These are phyloP conservation scores for Dynastes tityus DNA, from an alignment of 2,888 invertebrate genomes.

Conservation along the genomic window DNA sequence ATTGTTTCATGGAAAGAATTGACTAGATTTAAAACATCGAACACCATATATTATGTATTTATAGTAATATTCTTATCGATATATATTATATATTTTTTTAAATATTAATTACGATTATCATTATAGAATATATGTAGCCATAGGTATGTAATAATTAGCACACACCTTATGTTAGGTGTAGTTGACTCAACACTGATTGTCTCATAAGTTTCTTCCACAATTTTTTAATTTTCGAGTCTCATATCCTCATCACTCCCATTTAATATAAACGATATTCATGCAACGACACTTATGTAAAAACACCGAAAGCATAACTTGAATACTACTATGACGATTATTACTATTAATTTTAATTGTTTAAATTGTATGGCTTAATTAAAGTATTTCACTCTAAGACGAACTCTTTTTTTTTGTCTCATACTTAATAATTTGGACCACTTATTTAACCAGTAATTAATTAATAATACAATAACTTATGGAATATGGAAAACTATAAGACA, in stretches of 20 bases:
- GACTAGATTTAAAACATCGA: conserved; percentile 45
- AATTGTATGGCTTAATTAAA: not conserved
- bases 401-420: not conserved
- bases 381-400: conserved; percentile 2
- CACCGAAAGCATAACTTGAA: conserved; percentile 27
- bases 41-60: conserved; percentile 29
- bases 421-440: conserved; percentile 30
- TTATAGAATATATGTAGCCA: not conserved
- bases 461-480: no score
- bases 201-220: conserved; percentile 4
- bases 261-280: conserved; percentile 28
- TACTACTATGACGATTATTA: conserved; percentile 17
- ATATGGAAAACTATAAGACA: no score
- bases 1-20: conserved; percentile 25
- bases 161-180: not conserved
- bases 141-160: conserved; percentile 6
- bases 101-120: conserved; percentile 21
- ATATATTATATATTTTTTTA: conserved; percentile 21
- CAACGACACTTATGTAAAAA: conserved; percentile 24
- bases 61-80: conserved; percentile 34
- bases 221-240: not conserved
- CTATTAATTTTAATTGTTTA: conserved; percentile 3
- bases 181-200: conserved; percentile 45
- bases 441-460: conserved; percentile 5
- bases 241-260: not conserved